Percentiles rank a stretch among this genome's conserved stretches.
These are phyloP conservation scores for Drosophila phalerata DNA, from an alignment of 2,888 invertebrate genomes.

Conservation along the genomic window DNA sequence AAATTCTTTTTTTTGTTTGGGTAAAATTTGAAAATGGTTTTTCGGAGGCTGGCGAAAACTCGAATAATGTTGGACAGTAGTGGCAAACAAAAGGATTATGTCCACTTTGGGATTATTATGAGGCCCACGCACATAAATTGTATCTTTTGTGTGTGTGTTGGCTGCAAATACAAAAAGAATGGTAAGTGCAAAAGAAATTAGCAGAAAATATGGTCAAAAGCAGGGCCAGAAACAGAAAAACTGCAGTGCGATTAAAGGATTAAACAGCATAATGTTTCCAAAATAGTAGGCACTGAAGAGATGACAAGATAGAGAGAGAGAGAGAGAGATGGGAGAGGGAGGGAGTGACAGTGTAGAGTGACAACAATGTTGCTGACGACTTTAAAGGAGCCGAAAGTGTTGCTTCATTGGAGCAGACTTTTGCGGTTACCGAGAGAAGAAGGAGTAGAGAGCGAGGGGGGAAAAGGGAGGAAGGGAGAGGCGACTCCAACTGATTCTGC, in stretches of 20 bases:
- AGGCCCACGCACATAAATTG: constrained; percentile 53
- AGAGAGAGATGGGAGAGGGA: background rate
- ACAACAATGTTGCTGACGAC: constrained; percentile 67
- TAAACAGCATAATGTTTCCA: constrained; percentile 78
- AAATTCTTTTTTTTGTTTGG: constrained; percentile 43
- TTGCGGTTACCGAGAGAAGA: constrained; percentile 37
- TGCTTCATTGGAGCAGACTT: constrained; percentile 18
- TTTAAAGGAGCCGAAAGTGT: constrained; percentile 69
- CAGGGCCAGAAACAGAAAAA: constrained; percentile 37
- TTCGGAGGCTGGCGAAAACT: constrained; percentile 52
- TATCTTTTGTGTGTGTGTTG: constrained; percentile 36
- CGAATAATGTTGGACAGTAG: constrained; percentile 56
- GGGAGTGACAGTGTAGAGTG: constrained; percentile 25
- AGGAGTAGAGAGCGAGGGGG: background rate
- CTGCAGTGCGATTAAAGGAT: constrained; percentile 73
- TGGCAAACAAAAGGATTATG: constrained; percentile 78
- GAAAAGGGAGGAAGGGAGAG: background rate
- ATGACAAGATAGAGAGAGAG: background rate
- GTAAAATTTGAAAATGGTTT: constrained; percentile 26
- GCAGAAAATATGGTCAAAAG: constrained; percentile 64
- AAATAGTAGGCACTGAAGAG: constrained; percentile 52
- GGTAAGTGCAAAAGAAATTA: constrained; percentile 60
- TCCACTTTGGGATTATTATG: constrained; percentile 78
- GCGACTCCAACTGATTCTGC: constrained; percentile 47
- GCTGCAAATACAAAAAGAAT: constrained; percentile 37